Conservation (phyloP, 2,888 invertebrate species). For the Carterocephalus palaemon region DNA sequence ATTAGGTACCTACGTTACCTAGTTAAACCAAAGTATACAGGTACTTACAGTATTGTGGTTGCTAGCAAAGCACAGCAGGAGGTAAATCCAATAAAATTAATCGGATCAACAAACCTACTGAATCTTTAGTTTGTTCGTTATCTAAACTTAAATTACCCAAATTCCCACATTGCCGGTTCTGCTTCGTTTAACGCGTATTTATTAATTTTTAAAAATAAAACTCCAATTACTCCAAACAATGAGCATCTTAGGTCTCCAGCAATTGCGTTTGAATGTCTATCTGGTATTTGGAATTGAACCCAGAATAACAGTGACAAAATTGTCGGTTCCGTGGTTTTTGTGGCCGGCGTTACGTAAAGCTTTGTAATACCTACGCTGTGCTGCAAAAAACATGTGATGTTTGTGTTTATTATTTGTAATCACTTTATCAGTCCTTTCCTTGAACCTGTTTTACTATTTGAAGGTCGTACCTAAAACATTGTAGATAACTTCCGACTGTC, state of each 20-base stretch:
- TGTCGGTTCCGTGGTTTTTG: conserved; percentile 43
- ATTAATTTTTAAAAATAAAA: conserved; percentile 22
- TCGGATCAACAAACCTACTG: conserved; percentile 2
- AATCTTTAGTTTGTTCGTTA: neutral
- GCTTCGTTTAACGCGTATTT: conserved; percentile 11
- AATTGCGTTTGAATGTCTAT: conserved; percentile 20
- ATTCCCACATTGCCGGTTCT: conserved; percentile 8
- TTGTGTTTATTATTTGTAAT: conserved; percentile 22
- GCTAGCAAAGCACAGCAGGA: neutral
- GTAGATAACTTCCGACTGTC: neutral
- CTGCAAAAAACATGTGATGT: conserved; percentile 20
- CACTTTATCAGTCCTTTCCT: conserved; percentile 9
- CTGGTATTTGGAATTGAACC: conserved; percentile 28
- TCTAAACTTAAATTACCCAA: conserved; percentile 6
- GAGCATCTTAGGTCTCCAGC: conserved; percentile 6
- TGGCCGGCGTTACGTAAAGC: conserved; percentile 33
- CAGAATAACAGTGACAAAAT: conserved; percentile 36
- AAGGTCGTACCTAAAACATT: conserved; percentile 1
- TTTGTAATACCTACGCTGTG: conserved; percentile 32
- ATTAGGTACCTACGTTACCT: no score
- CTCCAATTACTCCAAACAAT: conserved; percentile 22
- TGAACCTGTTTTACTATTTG: conserved; percentile 12
- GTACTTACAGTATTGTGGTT: no score
- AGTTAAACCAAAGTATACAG: no score
- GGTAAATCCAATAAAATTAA: conserved; percentile 1